phyloP scores from a whole-genome alignment of 2,797 vertebrate species.

The Orestias chungarensis region DNA sequence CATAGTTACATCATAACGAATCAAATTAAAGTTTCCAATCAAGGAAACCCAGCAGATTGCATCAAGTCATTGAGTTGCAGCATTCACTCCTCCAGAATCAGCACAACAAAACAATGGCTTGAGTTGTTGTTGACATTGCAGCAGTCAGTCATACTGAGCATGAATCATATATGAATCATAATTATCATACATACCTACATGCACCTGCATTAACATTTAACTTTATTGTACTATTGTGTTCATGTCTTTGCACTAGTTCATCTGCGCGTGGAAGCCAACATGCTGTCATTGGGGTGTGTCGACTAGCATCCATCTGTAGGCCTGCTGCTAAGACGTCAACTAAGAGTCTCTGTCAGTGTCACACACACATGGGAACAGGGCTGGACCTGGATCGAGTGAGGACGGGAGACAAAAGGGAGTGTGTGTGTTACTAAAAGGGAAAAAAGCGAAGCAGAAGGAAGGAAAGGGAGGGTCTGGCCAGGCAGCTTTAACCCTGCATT shows the following conservation, averaged over 20 bases:
- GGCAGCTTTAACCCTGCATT: slow-evolving; percentile 76
- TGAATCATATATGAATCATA: no score
- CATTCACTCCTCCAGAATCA: no score
- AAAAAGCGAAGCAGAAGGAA: slow-evolving; percentile 28
- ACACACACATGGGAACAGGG: slow-evolving; percentile 60
- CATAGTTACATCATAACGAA: no score
- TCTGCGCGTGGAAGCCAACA: slow-evolving; percentile 45
- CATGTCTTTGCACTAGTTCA: slow-evolving; percentile 20
- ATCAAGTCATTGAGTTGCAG: no score
- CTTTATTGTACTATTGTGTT: background rate
- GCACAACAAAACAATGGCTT: no score
- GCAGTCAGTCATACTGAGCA: no score
- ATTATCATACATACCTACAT: background rate
- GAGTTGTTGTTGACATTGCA: no score
- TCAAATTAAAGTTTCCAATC: no score
- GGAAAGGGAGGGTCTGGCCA: slow-evolving; percentile 58
- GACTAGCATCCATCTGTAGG: slow-evolving; percentile 78
- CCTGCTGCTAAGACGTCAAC: slow-evolving; percentile 78
- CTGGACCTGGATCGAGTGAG: slow-evolving; percentile 10
- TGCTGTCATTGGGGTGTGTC: slow-evolving; percentile 63
- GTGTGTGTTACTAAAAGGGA: slow-evolving; percentile 28
- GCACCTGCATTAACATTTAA: background rate
- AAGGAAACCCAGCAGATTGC: no score
- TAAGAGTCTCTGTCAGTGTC: slow-evolving; percentile 74
- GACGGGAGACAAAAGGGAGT: slow-evolving; percentile 6